These are phyloP conservation scores for Acestrorhynchus altus DNA, from an alignment of 2,797 vertebrate species.

Conservation along the genomic window DNA sequence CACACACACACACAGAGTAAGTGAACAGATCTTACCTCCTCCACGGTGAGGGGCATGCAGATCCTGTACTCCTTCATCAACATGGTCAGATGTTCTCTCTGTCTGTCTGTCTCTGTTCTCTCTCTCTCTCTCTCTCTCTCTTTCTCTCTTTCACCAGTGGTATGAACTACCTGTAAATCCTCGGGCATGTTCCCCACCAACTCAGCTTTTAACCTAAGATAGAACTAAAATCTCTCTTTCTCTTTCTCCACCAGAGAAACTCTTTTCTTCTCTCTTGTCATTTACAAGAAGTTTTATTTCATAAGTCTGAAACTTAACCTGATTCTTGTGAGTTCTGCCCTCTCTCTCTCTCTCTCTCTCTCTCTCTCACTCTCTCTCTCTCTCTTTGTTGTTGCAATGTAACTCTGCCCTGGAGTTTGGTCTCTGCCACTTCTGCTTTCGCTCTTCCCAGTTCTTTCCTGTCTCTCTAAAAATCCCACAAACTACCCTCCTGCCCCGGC, in stretches of 20 bases:
- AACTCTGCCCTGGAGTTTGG: slow-evolving; percentile 33
- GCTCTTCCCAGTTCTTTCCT: slow-evolving; percentile 40
- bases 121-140: slow-evolving; percentile 16
- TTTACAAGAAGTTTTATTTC: not conserved
- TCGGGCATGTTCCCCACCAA: slow-evolving; percentile 17
- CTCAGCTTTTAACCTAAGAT: not conserved
- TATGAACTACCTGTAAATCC: slow-evolving; percentile 35
- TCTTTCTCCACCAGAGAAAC: not conserved
- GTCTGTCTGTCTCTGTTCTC: slow-evolving; percentile 17
- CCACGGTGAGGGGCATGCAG: slow-evolving; percentile 93
- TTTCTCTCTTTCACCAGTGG: slow-evolving; percentile 8
- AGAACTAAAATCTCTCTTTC: not conserved
- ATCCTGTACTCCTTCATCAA: slow-evolving; percentile 93
- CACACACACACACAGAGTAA: too few species aligned
- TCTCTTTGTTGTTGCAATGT: slow-evolving; percentile 34
- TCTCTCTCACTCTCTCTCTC: slow-evolving; percentile 29
- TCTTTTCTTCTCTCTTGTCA: slow-evolving; percentile 23
- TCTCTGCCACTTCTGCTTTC: slow-evolving; percentile 45
- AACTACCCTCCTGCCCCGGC: not conserved
- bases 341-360: not conserved
- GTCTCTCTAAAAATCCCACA: not conserved
- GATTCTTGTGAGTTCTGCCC: slow-evolving; percentile 8
- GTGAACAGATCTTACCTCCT: slow-evolving; percentile 84
- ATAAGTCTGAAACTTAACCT: slow-evolving; percentile 9
- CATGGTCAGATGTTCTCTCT: slow-evolving; percentile 72